Conservation (phyloP, 2,113 vertebrate species). For the Silurus glanis region DNA sequence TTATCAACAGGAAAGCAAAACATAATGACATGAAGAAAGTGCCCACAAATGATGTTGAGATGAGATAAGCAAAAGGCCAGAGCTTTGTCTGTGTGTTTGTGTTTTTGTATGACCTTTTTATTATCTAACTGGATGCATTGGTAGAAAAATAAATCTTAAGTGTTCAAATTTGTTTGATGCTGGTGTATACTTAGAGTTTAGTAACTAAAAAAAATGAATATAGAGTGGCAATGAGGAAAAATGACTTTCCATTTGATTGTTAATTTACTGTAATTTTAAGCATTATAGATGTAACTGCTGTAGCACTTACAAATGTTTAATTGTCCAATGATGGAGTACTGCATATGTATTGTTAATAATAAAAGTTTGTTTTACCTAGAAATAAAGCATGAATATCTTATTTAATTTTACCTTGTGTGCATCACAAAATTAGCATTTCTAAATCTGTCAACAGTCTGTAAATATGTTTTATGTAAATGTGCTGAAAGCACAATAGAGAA, state of each 20-base stretch:
- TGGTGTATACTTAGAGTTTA: background rate
- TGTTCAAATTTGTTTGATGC: background rate
- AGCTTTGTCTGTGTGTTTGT: background rate
- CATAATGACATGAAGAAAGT: conserved; percentile 28
- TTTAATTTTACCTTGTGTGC: background rate
- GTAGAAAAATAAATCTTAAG: background rate
- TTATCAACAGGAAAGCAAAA: conserved; percentile 39
- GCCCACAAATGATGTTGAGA: conserved; percentile 46
- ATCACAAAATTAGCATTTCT: background rate
- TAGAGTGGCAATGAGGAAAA: background rate
- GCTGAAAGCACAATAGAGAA: too few relatives aligned
- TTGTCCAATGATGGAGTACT: conserved; percentile 6
- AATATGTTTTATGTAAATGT: background rate
- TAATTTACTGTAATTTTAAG: background rate
- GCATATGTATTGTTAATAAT: background rate
- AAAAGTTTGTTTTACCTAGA: background rate
- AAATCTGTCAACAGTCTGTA: background rate
- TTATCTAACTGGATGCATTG: background rate
- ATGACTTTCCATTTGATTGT: background rate
- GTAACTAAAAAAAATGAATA: background rate
- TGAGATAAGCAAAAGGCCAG: conserved; percentile 21
- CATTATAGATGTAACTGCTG: background rate
- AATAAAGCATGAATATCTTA: background rate
- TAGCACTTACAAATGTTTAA: background rate
- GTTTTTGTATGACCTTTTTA: conserved; percentile 9